Base-by-base conservation (phyloP, 2,113 vertebrate species). In the Diadophis punctatus region DNA sequence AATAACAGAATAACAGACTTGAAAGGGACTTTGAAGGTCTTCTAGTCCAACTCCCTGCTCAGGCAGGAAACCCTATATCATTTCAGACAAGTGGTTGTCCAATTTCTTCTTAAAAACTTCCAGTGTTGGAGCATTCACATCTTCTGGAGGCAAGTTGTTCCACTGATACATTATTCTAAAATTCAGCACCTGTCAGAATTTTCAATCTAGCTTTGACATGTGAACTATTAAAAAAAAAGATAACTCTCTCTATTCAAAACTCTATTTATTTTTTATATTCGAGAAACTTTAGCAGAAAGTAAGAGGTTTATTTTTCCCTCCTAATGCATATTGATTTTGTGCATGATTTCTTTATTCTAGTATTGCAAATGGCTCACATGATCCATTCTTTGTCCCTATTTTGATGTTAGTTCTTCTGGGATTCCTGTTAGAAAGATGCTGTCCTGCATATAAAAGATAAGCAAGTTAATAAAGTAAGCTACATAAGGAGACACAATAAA, bases 381-480 rank as follows among this genome's bases (percentile, higher is more conserved):
- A 48, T 22, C 10, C 10, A 46, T 22, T 68, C 86, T 48, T 30
- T 8, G 88, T 68, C 20, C 27, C 53, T 22, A 34, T 68, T 46
- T 85, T 88, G 91, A 93, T 94, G 90, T 91, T 89, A 89, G 88
- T 5, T 90, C 55, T 95, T 94, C 87, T 94, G 94, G 68, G 87
- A 34, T 89, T 52, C 90, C 22, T 88, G 91, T 91, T 93, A 92
- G 52, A 91, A 91, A 94, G 80, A 93, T 39, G 46, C 87, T 90
- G 91, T 94, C 89, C 91, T 95, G 55, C 84, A 92, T 94, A 93
- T 84, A 93, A 95, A 96, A 93, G 90, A 94, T 95, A 96, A 96
- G 91, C 92, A 91, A 91, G 92, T 95, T 96, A 95, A 96, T 97
- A 96, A 96, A 96, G 94, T 95, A 95, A 96, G 95, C 92, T 90